A percentile compares a stretch with the other conserved stretches of the same genome.
Evolutionary conservation across 2,113 vertebrate genomes (phyloP).

Genomic region (Xenus cinereus): DNA sequence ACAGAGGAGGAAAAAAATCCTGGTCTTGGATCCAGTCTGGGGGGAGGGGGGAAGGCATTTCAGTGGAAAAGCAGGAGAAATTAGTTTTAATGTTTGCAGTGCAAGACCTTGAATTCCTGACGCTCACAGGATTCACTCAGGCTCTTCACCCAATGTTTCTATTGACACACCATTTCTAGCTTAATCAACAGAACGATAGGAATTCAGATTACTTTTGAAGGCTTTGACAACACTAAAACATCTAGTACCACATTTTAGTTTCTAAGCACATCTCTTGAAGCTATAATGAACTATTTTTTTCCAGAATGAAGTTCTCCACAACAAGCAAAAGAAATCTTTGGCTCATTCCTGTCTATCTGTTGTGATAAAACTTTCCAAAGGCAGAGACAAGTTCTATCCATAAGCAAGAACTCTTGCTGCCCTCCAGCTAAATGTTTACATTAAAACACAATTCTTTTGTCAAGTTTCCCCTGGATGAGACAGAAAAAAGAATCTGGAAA

Average conservation of each 20-base stretch:
- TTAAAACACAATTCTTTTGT: background rate
- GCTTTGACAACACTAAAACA: background rate
- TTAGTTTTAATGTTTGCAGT: background rate
- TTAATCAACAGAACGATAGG: background rate
- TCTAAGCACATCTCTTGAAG: background rate
- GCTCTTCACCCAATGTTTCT: background rate
- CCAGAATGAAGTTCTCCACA: background rate
- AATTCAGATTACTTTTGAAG: background rate
- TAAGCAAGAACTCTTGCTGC: background rate
- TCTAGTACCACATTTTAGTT: background rate
- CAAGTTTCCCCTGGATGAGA: background rate
- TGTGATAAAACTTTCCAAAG: background rate
- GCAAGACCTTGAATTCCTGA: background rate
- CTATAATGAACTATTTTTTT: background rate
- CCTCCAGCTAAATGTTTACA: background rate
- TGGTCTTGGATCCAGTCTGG: background rate
- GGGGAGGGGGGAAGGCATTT: background rate
- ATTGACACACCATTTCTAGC: background rate
- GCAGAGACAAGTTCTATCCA: background rate
- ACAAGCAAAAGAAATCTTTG: background rate
- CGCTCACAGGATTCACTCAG: background rate
- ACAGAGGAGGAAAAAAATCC: background rate
- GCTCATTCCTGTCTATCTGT: background rate
- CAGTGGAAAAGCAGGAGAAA: background rate
- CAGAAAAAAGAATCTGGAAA: background rate